Evolutionary conservation across 2,797 vertebrate genomes (phyloP).

Genomic region (Euthynnus affinis): DNA sequence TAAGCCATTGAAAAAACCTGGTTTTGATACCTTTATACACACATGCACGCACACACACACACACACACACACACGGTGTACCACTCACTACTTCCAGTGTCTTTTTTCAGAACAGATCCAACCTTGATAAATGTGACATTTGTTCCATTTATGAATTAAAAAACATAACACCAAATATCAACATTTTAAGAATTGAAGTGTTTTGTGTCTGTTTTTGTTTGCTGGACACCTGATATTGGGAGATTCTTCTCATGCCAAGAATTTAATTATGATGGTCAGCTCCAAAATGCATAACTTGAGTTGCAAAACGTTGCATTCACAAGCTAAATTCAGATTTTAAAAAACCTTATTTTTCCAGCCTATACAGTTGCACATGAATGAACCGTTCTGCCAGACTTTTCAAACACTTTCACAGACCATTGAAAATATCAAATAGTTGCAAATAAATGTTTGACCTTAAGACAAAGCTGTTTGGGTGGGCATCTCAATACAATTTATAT

Average conservation of each 20-base stretch:
- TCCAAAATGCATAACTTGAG: slow-evolving; percentile 14
- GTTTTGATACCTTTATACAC: neutral
- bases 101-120: too few relatives aligned
- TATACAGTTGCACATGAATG: slow-evolving; percentile 33
- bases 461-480: neutral
- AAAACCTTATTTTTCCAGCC: slow-evolving; percentile 35
- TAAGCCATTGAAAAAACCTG: neutral
- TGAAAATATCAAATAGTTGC: neutral
- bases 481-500: neutral
- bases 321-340: slow-evolving; percentile 25
- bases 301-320: slow-evolving; percentile 7
- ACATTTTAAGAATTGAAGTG: neutral
- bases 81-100: neutral
- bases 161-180: too few relatives aligned
- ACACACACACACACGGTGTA: neutral
- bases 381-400: slow-evolving; percentile 30
- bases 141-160: neutral
- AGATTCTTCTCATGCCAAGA: neutral
- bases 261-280: neutral
- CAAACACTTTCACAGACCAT: slow-evolving; percentile 10
- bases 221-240: neutral
- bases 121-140: too few relatives aligned
- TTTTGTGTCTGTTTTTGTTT: neutral
- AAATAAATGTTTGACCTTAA: neutral
- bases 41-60: neutral